Conservation (phyloP, 64 coral and sea anemone species). For the Pocillopora verrucosa region DNA sequence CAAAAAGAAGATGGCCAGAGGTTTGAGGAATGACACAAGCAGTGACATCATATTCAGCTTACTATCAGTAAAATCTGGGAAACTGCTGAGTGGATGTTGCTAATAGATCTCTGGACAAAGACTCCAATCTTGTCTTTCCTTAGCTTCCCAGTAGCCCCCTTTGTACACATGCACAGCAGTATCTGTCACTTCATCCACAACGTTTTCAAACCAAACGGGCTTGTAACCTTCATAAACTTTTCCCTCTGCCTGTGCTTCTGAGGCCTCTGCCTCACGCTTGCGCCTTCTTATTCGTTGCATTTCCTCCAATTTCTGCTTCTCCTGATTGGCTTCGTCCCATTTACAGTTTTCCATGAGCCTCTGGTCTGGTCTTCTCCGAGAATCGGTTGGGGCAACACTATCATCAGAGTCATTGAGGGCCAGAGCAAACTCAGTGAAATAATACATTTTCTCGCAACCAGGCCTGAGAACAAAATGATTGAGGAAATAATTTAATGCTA, state of each 20-base stretch:
- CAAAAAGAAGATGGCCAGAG: not conserved
- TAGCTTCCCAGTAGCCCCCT: conserved; percentile 98
- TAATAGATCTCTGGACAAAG: conserved; percentile 84
- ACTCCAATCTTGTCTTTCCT: conserved; percentile 90
- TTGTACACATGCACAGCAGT: conserved; percentile 90
- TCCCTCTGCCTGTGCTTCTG: conserved; percentile 70
- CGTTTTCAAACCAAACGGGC: conserved; percentile 94
- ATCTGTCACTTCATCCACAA: conserved; percentile 78
- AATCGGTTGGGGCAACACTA: conserved; percentile 79
- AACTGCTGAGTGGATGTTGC: not conserved
- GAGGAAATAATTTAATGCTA: not conserved
- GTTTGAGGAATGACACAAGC: not conserved
- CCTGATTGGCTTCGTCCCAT: conserved; percentile 95
- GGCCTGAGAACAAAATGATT: conserved; percentile 55
- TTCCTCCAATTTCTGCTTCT: conserved; percentile 90
- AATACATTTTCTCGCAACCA: conserved; percentile 85
- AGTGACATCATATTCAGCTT: not conserved
- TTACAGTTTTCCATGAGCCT: conserved; percentile 86
- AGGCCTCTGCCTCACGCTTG: conserved; percentile 73
- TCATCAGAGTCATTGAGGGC: conserved; percentile 81
- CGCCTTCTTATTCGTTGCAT: conserved; percentile 82
- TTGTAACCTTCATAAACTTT: conserved; percentile 90
- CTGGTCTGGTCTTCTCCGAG: conserved; percentile 85
- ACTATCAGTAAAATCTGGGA: not conserved
- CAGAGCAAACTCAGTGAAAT: conserved; percentile 83